Evolutionary conservation across 2,113 vertebrate species (phyloP), one percentile per base, ranked within the genome.

Genomic region (Tapirus terrestris): DNA sequence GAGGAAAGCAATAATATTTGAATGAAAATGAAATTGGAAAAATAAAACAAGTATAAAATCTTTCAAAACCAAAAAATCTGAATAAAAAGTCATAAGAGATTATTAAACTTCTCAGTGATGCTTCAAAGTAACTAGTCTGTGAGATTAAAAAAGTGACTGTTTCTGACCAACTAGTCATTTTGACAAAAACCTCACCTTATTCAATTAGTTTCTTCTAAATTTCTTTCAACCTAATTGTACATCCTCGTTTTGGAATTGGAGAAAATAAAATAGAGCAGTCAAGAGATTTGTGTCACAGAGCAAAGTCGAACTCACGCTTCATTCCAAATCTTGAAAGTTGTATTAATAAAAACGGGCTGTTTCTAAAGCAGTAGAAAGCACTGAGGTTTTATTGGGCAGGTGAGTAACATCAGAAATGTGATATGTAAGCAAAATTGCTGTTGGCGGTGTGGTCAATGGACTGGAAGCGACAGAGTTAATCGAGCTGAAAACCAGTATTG

Each of bases 401-500:
- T 43, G 39, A 73, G 72, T 70, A 72, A 79, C 43, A 60, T 92
- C 75, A 90, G 80, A 92, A 92, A 96, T 87, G 53, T 48, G 85
- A 93, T 90, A 86, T 82, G 90, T 84, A 91, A 79, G 45, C 21
- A 90, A 58, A 94, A 81, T 87, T 63, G 61, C 63, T 48, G 12
- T 36, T 79, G 79, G 68, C 39, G 70, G 14, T 33, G 39, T 58
- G 48, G 94, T 90, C 80, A 97, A 81, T 96, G 68, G 53, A 87
- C 21, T 84, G 51, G 61, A 90, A 96, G 63, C 81, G 70, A 75
- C 75, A 63, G 72, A 95, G 84, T 87, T 93, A 94, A 93, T 80
- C 48, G 96, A 96, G 85, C 89, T 43, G 70, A 92, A 96, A 98
- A 96, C 56, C 43, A 63, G 31, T 63, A 83, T 18, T 48, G 80